These are phyloP conservation scores for Diplosoma virens DNA, from an alignment of 23 tunicate species.

Conservation along the genomic window DNA sequence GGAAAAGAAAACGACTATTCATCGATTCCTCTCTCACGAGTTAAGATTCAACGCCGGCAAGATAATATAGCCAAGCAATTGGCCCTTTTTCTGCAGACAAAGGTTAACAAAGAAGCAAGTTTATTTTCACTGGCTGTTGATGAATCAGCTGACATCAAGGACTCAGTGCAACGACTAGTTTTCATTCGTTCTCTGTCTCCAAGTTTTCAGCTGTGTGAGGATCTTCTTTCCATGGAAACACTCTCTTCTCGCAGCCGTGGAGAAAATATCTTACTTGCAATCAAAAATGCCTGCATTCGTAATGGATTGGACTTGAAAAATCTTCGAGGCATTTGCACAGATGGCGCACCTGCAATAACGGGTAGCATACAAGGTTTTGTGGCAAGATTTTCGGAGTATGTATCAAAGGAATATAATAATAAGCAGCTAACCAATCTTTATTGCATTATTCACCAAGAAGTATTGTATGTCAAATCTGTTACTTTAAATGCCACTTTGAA, in stretches of 20 bases:
- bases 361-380: slow-evolving; percentile 26
- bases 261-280: too few relatives aligned
- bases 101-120: background rate
- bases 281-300: background rate
- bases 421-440: slow-evolving; percentile 8
- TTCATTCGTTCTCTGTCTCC: background rate
- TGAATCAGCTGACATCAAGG: slow-evolving; percentile 10
- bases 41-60: too few relatives aligned
- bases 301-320: background rate
- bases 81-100: background rate
- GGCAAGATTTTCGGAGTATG: slow-evolving; percentile 20
- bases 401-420: slow-evolving; percentile 9
- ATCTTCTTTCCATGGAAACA: slow-evolving; percentile 18
- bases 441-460: slow-evolving; percentile 20
- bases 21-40: too few relatives aligned
- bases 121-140: slow-evolving; percentile 8
- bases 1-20: slow-evolving; percentile 1
- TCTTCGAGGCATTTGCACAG: slow-evolving; percentile 13
- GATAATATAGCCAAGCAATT: too few relatives aligned
- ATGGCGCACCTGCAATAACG: slow-evolving; percentile 27
- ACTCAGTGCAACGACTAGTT: slow-evolving; percentile 6
- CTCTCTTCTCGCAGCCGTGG: too few relatives aligned
- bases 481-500: background rate
- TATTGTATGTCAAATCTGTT: slow-evolving; percentile 21
- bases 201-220: background rate